Percentiles rank a stretch among this genome's conserved stretches.
These are phyloP conservation scores for Patella vulgata DNA, from an alignment of 1,140 invertebrate species.

Conservation along the genomic window DNA sequence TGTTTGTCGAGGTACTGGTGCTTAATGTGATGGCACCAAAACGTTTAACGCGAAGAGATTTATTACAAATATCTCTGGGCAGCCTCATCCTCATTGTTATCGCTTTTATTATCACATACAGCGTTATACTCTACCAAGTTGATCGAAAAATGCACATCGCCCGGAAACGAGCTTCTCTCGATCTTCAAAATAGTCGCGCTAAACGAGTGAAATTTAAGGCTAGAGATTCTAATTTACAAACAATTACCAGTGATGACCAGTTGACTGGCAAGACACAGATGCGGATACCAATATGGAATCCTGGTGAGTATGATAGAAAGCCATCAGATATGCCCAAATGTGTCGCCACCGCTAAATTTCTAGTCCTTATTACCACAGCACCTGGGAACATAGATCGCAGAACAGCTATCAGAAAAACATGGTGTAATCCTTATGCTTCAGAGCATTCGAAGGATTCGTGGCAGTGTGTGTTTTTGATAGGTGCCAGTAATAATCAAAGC, in stretches of 20 bases:
- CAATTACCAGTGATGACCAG: constrained; percentile 2
- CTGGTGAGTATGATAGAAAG: constrained; percentile 23
- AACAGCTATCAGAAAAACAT: constrained; percentile 44
- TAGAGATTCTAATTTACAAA: no score
- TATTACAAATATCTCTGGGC: no score
- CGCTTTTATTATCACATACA: no score
- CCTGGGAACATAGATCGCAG: constrained; percentile 39
- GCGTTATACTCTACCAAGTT: no score
- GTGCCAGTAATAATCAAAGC: constrained; percentile 22
- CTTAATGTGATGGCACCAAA: no score
- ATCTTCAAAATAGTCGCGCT: no score
- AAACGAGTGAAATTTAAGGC: no score
- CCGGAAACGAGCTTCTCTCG: no score
- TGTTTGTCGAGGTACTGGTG: no score
- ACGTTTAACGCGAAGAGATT: no score
- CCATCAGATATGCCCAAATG: constrained; percentile 27
- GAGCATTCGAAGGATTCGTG: constrained; percentile 24
- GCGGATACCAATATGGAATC: constrained; percentile 37
- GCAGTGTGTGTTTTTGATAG: constrained; percentile 56
- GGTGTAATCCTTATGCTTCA: constrained; percentile 40
- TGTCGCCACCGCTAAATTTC: constrained; percentile 29
- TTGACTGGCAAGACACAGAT: neutral
- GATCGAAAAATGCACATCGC: no score
- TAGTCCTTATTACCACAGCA: constrained; percentile 50
- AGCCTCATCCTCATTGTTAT: no score